Evolutionary conservation across 2,888 invertebrate genomes (phyloP), one percentile per base, ranked within the genome.

Genomic region (Dryobota labecula): DNA sequence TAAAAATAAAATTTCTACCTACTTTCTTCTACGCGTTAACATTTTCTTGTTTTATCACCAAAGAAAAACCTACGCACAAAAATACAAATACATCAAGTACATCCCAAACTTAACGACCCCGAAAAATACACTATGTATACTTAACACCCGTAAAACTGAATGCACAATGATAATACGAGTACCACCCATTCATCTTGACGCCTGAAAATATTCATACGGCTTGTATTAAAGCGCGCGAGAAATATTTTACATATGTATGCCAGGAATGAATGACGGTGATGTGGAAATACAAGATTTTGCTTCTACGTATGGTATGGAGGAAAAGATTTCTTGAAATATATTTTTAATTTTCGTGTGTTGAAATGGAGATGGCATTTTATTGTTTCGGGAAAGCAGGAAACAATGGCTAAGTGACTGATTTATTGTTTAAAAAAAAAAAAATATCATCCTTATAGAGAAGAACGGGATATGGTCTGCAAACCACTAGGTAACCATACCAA

Each of bases 91-190:
- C 60, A 61, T 62, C 13, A 54, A 60, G 47, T 87, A 76, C 70
- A 70, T 57, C 68, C 18, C 78, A n/a, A 72, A 57, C 88, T 70
- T 81, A 73, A 84, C 64, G 38, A 43, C 8, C 69, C 73, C 73
- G 71, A 83, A 86, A 83, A 84, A 86, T 79, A 84, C 83, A 73
- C 67, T 73, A 60, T 67, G 67, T 79, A 82, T 82, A 84, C 84
- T 87, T 71, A 81, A 80, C 76, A 56, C 75, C 79, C 79, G 86
- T 88, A 85, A 91, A 89, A 87, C 87, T 85, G 89, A 89, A 89
- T 87, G 80, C 84, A 73, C 76, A 86, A 86, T 82, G 82, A 80
- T 80, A 82, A n/a, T n/a, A n/a, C n/a, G n/a, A n/a, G 78, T 64
- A 75, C 80, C 49, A 27, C 57, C 60, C 62, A 82, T 84, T 73